phyloP scores from a whole-genome alignment of 30 jellyfish, hydroid and myxozoan species.

The Phacellophora camtschatica region DNA sequence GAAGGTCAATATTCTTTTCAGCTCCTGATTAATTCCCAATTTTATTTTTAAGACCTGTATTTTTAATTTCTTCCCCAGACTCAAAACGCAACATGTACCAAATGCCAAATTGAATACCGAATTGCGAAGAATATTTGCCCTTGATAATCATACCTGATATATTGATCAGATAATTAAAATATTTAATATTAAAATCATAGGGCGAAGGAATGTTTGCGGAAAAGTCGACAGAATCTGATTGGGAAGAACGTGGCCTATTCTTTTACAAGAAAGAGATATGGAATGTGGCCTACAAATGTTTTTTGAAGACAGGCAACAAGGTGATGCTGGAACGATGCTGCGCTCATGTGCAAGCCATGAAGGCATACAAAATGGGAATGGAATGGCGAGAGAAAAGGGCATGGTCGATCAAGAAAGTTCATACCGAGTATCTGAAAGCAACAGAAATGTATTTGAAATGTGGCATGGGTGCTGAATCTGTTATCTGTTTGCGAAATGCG shows the following conservation, averaged over 20 bases:
- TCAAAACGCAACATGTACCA: too few species aligned
- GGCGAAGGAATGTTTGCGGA: constrained; percentile 51
- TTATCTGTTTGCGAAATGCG: constrained; percentile 53
- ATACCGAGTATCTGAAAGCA: constrained; percentile 56
- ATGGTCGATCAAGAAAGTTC: constrained; percentile 24
- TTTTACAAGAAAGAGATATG: constrained; percentile 62
- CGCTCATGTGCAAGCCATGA: constrained; percentile 64
- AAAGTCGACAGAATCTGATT: constrained; percentile 53
- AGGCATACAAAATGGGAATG: constrained; percentile 61
- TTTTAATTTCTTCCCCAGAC: too few species aligned
- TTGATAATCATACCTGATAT: neutral
- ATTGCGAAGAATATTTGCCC: too few species aligned
- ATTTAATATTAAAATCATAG: too few species aligned
- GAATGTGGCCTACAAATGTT: constrained; percentile 61
- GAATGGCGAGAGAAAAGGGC: constrained; percentile 35
- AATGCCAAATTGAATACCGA: too few species aligned
- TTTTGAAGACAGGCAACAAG: constrained; percentile 18
- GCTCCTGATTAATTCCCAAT: too few species aligned
- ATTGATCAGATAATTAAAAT: too few species aligned
- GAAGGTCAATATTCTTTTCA: too few species aligned
- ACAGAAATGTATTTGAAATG: constrained; percentile 45
- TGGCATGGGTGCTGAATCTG: constrained; percentile 72
- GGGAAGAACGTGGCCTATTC: constrained; percentile 67
- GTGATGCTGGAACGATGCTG: constrained; percentile 41
- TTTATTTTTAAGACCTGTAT: too few species aligned